Evolutionary conservation across 1,140 invertebrate genomes (phyloP).

Genomic region (Drosophila sproati): DNA sequence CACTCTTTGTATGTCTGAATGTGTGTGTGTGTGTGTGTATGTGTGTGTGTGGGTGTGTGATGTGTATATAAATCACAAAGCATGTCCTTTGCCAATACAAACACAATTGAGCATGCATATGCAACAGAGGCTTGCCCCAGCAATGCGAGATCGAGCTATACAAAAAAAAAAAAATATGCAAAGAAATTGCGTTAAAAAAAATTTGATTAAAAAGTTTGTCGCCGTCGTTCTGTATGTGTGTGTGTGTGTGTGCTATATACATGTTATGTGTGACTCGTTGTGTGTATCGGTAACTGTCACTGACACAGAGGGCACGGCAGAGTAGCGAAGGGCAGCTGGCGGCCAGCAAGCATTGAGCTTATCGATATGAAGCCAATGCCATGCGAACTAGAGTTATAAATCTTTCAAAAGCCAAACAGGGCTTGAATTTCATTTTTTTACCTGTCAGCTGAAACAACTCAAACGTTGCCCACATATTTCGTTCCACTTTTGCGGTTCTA

Average conservation of each 20-base stretch:
- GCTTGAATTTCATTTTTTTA: slow-evolving; percentile 76
- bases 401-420: slow-evolving; percentile 74
- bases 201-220: slow-evolving; percentile 84
- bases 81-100: slow-evolving; percentile 83
- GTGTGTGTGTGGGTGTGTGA: slow-evolving; percentile 56
- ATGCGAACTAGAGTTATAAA: slow-evolving; percentile 66
- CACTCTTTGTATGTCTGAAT: slow-evolving; percentile 12
- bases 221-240: slow-evolving; percentile 43
- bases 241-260: slow-evolving; percentile 14
- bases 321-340: background rate
- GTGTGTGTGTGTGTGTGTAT: background rate
- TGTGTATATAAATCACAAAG: slow-evolving; percentile 83
- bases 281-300: slow-evolving; percentile 59
- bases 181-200: slow-evolving; percentile 75
- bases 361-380: slow-evolving; percentile 74
- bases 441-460: slow-evolving; percentile 71
- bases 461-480: slow-evolving; percentile 27
- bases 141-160: background rate
- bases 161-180: slow-evolving; percentile 37
- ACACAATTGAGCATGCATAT: slow-evolving; percentile 83
- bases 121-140: slow-evolving; percentile 57
- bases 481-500: background rate
- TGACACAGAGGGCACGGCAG: slow-evolving; percentile 52
- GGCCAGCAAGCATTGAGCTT: slow-evolving; percentile 66
- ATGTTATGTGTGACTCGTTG: slow-evolving; percentile 17